Base-by-base conservation (phyloP, 2,888 invertebrate genomes). In the Automeris io region DNA sequence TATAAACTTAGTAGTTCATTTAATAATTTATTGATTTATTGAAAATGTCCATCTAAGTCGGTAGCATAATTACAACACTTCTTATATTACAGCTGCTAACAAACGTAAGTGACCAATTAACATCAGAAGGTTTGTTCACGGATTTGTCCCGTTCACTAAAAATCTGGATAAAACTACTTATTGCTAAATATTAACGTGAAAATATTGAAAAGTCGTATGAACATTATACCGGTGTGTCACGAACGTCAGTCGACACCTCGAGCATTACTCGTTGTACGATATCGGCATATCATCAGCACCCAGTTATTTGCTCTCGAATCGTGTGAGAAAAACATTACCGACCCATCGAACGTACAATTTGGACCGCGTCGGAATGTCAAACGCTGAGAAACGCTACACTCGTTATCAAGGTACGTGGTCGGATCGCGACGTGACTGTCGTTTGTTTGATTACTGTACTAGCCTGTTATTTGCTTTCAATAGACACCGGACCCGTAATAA, bases 311-410 rank as follows among this genome's bases (percentile, higher is more conserved):
- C 74, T 76, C 73, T 77, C 80, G 66, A 66, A 73, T 79, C 76
- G 85, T 83, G 85, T 85, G 85, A 82, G 81, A 82, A 82, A 81
- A 82, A 80, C 79, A 63, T 71, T 69, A 61, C 63, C 58, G 56
- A 63, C 63, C 49, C 62, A 70, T 63, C 70, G 65, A 78, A 72
- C 77, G 70, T 51, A 61, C 71, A 81, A 83, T 85, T 81, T 80
- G 63, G 57, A 46, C 47, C 55, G 51, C 47, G 48, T 35, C 54
- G 73, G 76, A 76, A 83, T 83, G 83, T 83, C 83, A 83, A 85
- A 75, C 69, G 78, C 79, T 80, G 72, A 50, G 74, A 69, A 76
- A 76, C 68, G 41, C 37, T 39, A 42, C 43, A 39, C 46, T 44
- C 39, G 38, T 38, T 33, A 33, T 39, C 42, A 35, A 12, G 35